phyloP scores from a whole-genome alignment of 2,888 invertebrate species.

The Hemistola chrysoprasaria region DNA sequence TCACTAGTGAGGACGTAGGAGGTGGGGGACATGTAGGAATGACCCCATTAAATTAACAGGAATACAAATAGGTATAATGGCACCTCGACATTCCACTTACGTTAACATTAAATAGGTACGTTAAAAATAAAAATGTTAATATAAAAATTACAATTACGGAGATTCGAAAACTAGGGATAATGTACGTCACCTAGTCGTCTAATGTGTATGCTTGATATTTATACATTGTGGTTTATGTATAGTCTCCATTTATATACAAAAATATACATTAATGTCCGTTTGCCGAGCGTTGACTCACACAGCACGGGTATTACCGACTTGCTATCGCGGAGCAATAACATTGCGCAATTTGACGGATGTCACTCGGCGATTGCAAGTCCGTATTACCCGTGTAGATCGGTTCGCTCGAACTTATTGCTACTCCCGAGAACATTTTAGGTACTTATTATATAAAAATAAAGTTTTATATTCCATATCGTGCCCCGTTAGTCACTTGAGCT shows the following conservation, averaged over 20 bases:
- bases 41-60: too few relatives aligned
- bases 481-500: constrained; percentile 44
- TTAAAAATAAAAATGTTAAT: constrained; percentile 64
- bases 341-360: too few relatives aligned
- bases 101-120: constrained; percentile 61
- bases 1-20: too few relatives aligned
- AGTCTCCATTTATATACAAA: constrained; percentile 77
- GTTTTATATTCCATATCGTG: constrained; percentile 40
- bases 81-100: constrained; percentile 76
- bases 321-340: too few relatives aligned
- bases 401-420: constrained; percentile 37
- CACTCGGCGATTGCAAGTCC: too few relatives aligned
- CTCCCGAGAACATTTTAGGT: constrained; percentile 37
- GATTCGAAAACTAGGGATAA: constrained; percentile 66
- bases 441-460: constrained; percentile 65
- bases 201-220: constrained; percentile 60
- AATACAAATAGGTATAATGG: constrained; percentile 77
- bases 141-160: constrained; percentile 75
- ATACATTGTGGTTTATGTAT: constrained; percentile 66
- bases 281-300: constrained; percentile 45
- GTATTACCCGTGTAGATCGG: too few relatives aligned
- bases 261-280: constrained; percentile 76
- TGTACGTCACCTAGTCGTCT: neutral
- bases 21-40: too few relatives aligned
- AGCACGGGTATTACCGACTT: constrained; percentile 47